Evolutionary conservation across 2,113 vertebrate genomes (phyloP).

Genomic region (Eulemur macaco): DNA sequence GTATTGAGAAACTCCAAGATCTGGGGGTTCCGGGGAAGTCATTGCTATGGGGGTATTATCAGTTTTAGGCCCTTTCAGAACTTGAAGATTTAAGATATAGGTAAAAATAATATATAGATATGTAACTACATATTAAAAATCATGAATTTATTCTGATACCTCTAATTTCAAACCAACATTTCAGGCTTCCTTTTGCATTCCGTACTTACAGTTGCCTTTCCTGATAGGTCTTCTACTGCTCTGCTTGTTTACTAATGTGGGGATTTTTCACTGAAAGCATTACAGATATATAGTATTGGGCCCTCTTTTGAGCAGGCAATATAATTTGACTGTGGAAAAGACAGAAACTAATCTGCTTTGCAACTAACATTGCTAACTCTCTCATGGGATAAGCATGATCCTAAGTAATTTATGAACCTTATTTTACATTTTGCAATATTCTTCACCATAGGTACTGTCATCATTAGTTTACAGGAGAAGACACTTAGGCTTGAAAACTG

Average conservation of each 20-base stretch:
- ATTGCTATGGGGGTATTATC: background rate
- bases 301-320: background rate
- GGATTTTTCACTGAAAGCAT: background rate
- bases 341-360: background rate
- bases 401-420: background rate
- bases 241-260: background rate
- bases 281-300: background rate
- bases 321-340: background rate
- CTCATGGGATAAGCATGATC: background rate
- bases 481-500: background rate
- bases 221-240: background rate
- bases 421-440: background rate
- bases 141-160: background rate
- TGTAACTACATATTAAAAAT: background rate
- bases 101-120: background rate
- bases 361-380: background rate
- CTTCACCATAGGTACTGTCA: background rate
- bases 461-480: background rate
- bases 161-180: background rate
- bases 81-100: background rate
- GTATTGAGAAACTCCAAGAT: background rate
- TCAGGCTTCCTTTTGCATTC: background rate
- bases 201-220: background rate
- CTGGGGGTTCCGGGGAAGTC: background rate
- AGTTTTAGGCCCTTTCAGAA: background rate